These are phyloP conservation scores for Drosophila hydei DNA, from an alignment of 1,140 invertebrate species.

Conservation along the genomic window DNA sequence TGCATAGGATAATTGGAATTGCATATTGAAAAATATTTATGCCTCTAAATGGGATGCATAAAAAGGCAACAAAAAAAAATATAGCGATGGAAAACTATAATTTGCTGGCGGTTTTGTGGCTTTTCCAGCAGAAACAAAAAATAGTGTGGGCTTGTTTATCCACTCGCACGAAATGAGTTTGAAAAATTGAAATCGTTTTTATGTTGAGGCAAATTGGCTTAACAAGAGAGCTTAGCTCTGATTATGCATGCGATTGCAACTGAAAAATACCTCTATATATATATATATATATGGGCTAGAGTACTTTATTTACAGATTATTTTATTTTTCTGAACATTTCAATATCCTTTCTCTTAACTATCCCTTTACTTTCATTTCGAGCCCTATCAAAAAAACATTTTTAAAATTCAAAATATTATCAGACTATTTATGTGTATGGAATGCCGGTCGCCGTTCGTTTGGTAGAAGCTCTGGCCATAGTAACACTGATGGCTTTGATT, in stretches of 20 bases:
- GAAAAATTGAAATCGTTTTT: constrained; percentile 7
- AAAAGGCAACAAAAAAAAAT: constrained; percentile 12
- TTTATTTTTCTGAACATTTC: background rate
- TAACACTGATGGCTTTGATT: constrained; percentile 62
- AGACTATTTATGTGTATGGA: constrained; percentile 3
- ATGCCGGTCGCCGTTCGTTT: constrained; percentile 66
- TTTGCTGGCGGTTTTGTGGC: constrained; percentile 54
- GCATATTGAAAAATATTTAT: constrained; percentile 46
- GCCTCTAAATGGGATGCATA: constrained; percentile 28
- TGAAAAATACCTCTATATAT: no score
- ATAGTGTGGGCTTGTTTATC: constrained; percentile 36
- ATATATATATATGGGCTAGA: no score
- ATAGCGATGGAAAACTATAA: constrained; percentile 70
- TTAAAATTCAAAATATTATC: constrained; percentile 16
- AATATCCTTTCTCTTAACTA: background rate
- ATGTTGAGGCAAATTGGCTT: constrained; percentile 12
- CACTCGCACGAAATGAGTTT: constrained; percentile 17
- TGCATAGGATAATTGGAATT: constrained; percentile 80
- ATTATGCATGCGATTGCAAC: background rate
- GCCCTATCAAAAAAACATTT: background rate
- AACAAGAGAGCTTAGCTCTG: background rate
- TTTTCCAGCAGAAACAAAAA: constrained; percentile 24
- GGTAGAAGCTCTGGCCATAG: constrained; percentile 53
- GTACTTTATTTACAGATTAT: background rate
- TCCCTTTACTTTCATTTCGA: constrained; percentile 9